Conservation (phyloP, 2,888 invertebrate species). For the Lottia gigantea region DNA sequence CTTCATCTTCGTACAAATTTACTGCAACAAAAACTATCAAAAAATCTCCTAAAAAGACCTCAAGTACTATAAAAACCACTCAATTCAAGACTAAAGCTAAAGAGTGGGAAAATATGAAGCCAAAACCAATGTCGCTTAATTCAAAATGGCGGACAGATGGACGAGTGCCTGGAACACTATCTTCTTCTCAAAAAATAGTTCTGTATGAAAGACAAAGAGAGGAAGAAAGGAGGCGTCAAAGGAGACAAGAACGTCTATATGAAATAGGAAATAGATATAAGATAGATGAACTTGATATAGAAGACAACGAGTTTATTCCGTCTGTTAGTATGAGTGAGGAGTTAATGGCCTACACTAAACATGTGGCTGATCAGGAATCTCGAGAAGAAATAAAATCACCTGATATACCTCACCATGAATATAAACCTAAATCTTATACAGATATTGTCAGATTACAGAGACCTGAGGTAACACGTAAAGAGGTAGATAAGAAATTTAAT, state of each 20-base stretch:
- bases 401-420: conserved; percentile 13
- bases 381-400: conserved; percentile 13
- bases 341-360: conserved; percentile 38
- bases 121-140: neutral
- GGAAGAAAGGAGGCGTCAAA: neutral
- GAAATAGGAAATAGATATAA: neutral
- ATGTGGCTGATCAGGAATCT: conserved; percentile 43
- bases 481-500: conserved; percentile 25
- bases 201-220: neutral
- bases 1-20: conserved; percentile 13
- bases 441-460: conserved; percentile 60
- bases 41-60: neutral
- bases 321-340: conserved; percentile 30
- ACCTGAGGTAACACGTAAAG: conserved; percentile 58
- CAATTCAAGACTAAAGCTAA: neutral
- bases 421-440: conserved; percentile 53
- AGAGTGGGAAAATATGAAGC: conserved; percentile 5
- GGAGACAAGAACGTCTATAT: neutral
- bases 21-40: conserved; percentile 6
- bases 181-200: neutral
- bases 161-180: neutral
- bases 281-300: neutral
- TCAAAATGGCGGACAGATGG: neutral
- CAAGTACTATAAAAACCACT: neutral
- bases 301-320: neutral